Conservation (phyloP, 2,113 vertebrate species). For the Rana temporaria region DNA sequence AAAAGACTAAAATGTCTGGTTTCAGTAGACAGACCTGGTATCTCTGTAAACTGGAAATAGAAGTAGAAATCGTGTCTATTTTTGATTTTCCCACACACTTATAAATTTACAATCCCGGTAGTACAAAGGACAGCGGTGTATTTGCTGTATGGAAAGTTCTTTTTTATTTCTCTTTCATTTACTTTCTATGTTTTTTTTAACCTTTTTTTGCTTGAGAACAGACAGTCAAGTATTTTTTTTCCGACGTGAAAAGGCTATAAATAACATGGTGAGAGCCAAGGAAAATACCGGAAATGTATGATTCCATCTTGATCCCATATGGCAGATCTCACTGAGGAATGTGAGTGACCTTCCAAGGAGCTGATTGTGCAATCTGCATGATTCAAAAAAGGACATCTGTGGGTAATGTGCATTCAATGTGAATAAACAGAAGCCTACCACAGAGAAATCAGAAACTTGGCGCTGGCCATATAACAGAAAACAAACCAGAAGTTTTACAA, state of each 20-base stretch:
- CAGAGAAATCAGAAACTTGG: neutral
- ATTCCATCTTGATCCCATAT: constrained; percentile 23
- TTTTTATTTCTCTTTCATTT: constrained; percentile 9
- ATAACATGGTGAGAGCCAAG: constrained; percentile 9
- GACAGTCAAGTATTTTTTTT: constrained; percentile 16
- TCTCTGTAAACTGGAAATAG: neutral
- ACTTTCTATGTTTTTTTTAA: neutral
- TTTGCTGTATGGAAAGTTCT: neutral
- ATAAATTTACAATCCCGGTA: neutral
- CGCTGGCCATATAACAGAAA: too few relatives aligned
- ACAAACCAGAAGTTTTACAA: too few relatives aligned
- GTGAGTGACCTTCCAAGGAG: constrained; percentile 2
- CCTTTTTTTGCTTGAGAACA: constrained; percentile 17
- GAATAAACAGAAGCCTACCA: neutral
- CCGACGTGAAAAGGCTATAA: neutral
- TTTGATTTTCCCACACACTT: constrained; percentile 41
- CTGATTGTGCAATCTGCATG: neutral
- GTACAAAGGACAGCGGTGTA: neutral
- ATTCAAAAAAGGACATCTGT: constrained; percentile 6
- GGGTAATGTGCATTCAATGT: too few relatives aligned
- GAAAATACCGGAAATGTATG: constrained; percentile 25
- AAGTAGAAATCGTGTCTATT: constrained; percentile 4
- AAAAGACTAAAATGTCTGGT: neutral
- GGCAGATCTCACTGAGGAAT: constrained; percentile 19
- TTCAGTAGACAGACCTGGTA: neutral